Conservation (phyloP, 2,797 vertebrate species). For the Acanthurus tractus region DNA sequence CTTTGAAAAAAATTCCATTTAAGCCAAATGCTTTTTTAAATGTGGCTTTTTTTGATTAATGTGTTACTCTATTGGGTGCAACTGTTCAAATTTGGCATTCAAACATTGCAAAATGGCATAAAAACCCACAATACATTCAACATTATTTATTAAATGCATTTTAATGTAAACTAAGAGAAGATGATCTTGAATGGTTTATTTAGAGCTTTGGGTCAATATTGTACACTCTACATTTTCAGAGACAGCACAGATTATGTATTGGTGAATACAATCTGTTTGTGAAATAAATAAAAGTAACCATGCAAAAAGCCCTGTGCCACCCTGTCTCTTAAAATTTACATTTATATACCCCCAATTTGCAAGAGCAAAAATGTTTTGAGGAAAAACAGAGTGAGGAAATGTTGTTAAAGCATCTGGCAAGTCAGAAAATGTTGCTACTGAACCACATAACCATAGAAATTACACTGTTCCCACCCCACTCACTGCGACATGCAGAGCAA, state of each 20-base stretch:
- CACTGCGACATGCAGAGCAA: background rate
- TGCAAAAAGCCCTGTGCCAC: background rate
- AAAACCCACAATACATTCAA: background rate
- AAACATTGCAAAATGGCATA: background rate
- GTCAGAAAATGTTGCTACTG: background rate
- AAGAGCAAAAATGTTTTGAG: background rate
- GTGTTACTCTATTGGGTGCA: accelerated
- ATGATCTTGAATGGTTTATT: background rate
- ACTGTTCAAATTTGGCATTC: background rate
- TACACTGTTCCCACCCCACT: background rate
- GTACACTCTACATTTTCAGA: background rate
- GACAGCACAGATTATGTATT: background rate
- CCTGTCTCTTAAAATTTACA: background rate
- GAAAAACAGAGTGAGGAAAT: background rate
- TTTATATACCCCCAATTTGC: background rate
- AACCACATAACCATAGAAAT: background rate
- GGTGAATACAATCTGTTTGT: background rate
- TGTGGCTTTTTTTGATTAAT: no score
- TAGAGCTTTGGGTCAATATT: no score
- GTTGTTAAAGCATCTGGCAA: background rate
- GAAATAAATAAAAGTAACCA: background rate
- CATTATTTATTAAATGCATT: background rate
- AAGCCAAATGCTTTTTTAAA: no score
- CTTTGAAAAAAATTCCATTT: no score
- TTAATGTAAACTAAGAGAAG: background rate